Evolutionary conservation across 1,140 invertebrate genomes (phyloP).

Genomic region (Ylistrum balloti): DNA sequence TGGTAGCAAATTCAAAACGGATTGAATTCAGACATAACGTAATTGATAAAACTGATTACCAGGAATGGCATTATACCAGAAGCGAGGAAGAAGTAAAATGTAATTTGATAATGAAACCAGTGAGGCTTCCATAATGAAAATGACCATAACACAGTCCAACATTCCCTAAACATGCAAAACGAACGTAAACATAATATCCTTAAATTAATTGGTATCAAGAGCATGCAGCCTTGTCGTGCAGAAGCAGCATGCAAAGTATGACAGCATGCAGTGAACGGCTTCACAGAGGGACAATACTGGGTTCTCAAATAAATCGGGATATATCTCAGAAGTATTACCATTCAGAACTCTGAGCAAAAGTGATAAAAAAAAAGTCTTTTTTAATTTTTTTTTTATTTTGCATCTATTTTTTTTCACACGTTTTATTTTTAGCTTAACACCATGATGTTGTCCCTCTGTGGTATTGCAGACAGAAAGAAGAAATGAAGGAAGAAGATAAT

Average conservation of each 20-base stretch:
- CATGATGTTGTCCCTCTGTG: not conserved
- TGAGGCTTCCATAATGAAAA: conserved; percentile 7
- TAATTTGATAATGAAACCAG: conserved; percentile 17
- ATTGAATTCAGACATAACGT: not conserved
- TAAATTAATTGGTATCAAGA: conserved; percentile 36
- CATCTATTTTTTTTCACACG: not conserved
- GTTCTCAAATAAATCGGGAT: not conserved
- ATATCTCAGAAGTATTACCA: not conserved
- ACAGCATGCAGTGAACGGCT: not conserved
- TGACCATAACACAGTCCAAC: conserved; percentile 33
- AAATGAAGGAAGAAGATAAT: not conserved
- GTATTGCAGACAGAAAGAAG: not conserved
- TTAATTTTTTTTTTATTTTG: no score
- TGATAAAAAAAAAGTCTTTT: no score
- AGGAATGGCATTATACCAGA: conserved; percentile 25
- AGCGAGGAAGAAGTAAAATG: not conserved
- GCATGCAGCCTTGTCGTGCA: conserved; percentile 16
- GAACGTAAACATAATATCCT: conserved; percentile 35
- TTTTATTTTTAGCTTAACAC: not conserved
- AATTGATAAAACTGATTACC: conserved; percentile 23
- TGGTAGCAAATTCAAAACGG: not conserved
- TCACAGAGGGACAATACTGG: not conserved
- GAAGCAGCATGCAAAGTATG: not conserved
- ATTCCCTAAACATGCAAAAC: conserved; percentile 34
- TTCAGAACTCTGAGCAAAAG: not conserved